Evolutionary conservation across 2,113 vertebrate genomes (phyloP).

Genomic region (Sylvilagus bachmani): DNA sequence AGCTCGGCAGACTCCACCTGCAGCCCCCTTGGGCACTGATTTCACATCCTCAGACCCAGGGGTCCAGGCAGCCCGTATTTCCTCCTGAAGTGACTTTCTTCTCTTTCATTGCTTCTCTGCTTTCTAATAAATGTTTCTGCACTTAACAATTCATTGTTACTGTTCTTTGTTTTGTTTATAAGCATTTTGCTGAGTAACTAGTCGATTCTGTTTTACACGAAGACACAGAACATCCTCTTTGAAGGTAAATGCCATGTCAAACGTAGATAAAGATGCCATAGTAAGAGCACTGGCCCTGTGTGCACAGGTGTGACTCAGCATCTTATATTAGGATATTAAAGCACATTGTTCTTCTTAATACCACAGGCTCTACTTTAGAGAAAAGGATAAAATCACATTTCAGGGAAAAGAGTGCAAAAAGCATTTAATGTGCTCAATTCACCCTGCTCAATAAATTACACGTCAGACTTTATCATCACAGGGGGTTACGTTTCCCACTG

Average conservation of each 20-base stretch:
- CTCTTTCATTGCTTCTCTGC: neutral
- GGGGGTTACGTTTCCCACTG: neutral
- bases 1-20: no score
- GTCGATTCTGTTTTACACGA: neutral
- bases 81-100: neutral
- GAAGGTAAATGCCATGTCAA: neutral
- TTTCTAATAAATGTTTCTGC: slow-evolving; percentile 70
- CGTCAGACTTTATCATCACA: neutral
- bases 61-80: neutral
- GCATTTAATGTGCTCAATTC: neutral
- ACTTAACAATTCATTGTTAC: neutral
- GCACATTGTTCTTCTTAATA: neutral
- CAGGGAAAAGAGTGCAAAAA: neutral
- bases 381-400: neutral
- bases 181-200: neutral
- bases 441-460: neutral
- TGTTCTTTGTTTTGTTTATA: neutral
- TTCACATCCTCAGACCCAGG: neutral
- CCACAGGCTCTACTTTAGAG: neutral
- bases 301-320: neutral
- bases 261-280: neutral
- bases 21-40: neutral
- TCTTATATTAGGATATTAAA: neutral
- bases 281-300: neutral
- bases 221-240: neutral